A percentile compares a stretch with the other conserved stretches of the same genome.
Conservation (phyloP, 2,888 invertebrate species). For the Phytoseiulus persimilis region DNA sequence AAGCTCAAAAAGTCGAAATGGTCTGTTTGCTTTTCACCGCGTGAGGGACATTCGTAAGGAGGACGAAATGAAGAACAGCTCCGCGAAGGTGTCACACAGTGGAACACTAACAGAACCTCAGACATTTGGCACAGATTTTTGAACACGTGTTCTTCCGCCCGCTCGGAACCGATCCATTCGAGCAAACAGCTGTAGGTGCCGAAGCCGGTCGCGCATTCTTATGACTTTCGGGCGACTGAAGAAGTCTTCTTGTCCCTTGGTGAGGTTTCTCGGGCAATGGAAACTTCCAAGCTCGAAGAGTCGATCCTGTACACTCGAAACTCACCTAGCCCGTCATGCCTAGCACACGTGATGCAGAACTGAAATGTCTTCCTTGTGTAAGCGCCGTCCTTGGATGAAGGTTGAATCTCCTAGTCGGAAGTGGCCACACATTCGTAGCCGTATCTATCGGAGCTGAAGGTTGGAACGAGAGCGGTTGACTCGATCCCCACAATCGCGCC, state of each 20-base stretch:
- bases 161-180: neutral
- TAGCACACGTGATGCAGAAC: too few species aligned
- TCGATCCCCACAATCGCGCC: too few species aligned
- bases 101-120: neutral
- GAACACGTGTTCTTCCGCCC: neutral
- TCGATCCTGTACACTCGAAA: too few species aligned
- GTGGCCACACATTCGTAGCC: too few species aligned
- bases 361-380: too few species aligned
- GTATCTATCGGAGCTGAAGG: too few species aligned
- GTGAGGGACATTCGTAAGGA: neutral
- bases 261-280: too few species aligned
- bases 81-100: neutral
- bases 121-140: neutral
- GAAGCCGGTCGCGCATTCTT: neutral
- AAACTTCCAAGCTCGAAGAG: neutral
- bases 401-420: too few species aligned
- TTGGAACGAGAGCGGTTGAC: too few species aligned
- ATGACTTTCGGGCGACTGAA: neutral
- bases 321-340: too few species aligned
- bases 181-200: neutral
- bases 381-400: too few species aligned
- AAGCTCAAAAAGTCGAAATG: neutral
- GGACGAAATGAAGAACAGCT: neutral
- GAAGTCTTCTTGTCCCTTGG: too few species aligned
- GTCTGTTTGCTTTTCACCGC: neutral